Evolutionary conservation across 2,113 vertebrate genomes (phyloP).

Genomic region (Jaculus jaculus): DNA sequence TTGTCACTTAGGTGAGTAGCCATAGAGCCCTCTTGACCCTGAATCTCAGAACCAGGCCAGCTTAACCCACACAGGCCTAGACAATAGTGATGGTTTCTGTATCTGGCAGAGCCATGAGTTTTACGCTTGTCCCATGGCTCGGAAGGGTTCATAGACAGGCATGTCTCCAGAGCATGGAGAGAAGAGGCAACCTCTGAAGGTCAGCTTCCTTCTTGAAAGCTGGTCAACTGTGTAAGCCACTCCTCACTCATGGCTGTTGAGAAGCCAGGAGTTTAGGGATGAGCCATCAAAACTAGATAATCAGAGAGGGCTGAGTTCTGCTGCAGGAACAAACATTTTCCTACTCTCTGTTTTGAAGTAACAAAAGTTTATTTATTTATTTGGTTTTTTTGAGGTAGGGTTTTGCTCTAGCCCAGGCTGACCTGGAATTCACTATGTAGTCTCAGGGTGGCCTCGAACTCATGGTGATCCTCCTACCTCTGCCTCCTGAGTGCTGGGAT

Average conservation of each 20-base stretch:
- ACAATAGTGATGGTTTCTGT: neutral
- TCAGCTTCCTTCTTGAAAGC: neutral
- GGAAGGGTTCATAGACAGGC: neutral
- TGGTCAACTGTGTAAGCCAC: neutral
- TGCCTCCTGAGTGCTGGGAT: neutral
- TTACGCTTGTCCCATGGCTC: fast-evolving
- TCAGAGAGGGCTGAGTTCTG: neutral
- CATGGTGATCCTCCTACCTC: neutral
- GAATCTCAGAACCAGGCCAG: neutral
- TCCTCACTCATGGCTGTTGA: neutral
- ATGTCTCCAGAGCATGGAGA: too few relatives aligned
- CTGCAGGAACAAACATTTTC: neutral
- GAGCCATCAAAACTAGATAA: neutral
- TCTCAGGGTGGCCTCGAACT: neutral
- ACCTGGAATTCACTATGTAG: too few relatives aligned
- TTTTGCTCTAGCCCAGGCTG: neutral
- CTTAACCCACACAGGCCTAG: fast-evolving
- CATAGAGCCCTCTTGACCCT: neutral
- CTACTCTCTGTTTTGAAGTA: neutral
- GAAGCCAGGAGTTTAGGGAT: too few relatives aligned
- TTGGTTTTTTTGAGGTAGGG: neutral
- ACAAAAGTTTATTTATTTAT: too few relatives aligned
- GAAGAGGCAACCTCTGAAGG: fast-evolving
- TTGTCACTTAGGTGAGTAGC: too few relatives aligned
- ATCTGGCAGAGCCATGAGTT: neutral